Conservation (phyloP, 2,113 vertebrate genomes). For the Panurus biarmicus region DNA sequence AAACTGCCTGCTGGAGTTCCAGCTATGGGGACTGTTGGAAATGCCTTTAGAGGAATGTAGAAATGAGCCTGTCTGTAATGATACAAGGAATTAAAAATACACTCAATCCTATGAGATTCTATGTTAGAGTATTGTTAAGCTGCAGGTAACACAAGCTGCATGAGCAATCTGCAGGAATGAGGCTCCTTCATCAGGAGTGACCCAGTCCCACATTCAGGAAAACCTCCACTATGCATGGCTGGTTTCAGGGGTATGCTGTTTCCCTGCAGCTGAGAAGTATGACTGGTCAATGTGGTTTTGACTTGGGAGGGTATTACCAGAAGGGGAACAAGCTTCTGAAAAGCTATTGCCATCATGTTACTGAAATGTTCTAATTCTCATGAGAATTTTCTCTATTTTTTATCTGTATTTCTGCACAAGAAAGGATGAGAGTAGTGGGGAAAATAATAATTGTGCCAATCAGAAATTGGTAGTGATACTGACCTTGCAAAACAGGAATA, state of each 20-base stretch:
- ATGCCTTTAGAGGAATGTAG: not conserved
- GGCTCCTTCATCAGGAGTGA: not conserved
- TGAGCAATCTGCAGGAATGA: not conserved
- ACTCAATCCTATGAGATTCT: not conserved
- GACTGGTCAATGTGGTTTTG: not conserved
- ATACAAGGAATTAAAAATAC: not conserved
- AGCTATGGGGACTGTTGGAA: not conserved
- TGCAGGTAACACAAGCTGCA: not conserved
- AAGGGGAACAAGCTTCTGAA: not conserved
- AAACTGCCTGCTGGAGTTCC: not conserved
- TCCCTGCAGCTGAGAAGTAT: not conserved
- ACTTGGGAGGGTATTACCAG: not conserved
- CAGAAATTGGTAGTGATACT: not conserved
- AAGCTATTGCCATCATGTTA: not conserved
- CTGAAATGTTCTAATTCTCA: not conserved
- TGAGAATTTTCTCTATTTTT: not conserved
- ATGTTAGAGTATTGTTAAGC: not conserved
- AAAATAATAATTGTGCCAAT: not conserved
- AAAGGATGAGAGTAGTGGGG: not conserved
- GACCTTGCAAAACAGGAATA: not conserved
- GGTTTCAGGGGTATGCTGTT: not conserved
- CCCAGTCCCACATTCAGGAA: not conserved
- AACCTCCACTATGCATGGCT: rapidly evolving
- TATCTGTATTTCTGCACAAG: not conserved
- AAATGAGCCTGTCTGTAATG: not conserved